Evolutionary conservation across 2,888 invertebrate genomes (phyloP).

Genomic region (Eupithecia exiguata): DNA sequence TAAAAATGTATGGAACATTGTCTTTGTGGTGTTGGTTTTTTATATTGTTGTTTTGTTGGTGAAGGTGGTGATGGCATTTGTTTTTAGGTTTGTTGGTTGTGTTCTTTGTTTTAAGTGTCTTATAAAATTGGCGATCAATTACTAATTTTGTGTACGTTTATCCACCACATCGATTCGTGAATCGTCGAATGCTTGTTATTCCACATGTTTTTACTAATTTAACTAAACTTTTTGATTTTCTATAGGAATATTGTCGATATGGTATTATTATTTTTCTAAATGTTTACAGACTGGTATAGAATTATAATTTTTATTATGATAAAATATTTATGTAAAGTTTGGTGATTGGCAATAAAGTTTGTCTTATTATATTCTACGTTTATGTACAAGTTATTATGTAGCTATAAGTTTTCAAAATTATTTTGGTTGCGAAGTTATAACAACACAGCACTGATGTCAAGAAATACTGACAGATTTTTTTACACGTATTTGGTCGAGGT

Average conservation of each 20-base stretch:
- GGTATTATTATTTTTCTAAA: not conserved
- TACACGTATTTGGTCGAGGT: not conserved
- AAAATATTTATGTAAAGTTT: not conserved
- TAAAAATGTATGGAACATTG: constrained; percentile 58
- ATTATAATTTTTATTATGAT: not conserved
- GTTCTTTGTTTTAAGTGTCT: constrained; percentile 18
- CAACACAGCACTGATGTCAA: constrained; percentile 6
- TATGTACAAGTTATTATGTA: not conserved
- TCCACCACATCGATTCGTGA: constrained; percentile 7
- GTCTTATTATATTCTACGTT: constrained; percentile 2
- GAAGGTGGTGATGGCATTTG: constrained; percentile 45
- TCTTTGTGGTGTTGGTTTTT: constrained; percentile 40
- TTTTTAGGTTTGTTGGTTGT: constrained; percentile 26
- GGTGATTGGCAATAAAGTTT: constrained; percentile 10
- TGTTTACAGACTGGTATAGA: not conserved
- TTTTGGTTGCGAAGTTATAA: constrained; percentile 1
- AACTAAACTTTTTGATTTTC: not conserved
- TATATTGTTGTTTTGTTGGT: constrained; percentile 33
- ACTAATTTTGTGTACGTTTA: constrained; percentile 12
- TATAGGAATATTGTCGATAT: not conserved
- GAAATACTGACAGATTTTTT: not conserved
- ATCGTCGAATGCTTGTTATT: constrained; percentile 7
- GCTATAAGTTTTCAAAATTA: constrained; percentile 8
- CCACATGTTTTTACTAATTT: constrained; percentile 10
- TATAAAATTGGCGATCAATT: constrained; percentile 1